Base-by-base conservation (phyloP, 2,888 invertebrate genomes). In the Hemistola chrysoprasaria region DNA sequence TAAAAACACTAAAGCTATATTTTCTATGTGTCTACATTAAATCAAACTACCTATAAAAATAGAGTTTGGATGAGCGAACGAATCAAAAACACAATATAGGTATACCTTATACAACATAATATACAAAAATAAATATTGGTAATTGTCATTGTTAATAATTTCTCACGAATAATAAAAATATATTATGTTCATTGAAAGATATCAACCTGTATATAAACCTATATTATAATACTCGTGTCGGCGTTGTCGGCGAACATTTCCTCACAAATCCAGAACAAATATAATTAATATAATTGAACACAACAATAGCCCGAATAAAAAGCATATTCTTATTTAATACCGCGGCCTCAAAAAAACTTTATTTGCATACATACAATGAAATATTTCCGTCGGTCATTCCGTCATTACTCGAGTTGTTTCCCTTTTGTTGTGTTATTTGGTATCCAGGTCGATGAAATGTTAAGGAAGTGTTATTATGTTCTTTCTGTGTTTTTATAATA, bases 361-460 rank as follows among this genome's bases (percentile, higher is more conserved):
- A 68, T 71, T 71, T 71, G 67, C 67, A 69, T 67, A 65, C 59
- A 59, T 43, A 63, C 62, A 64, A 64, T 55, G 61, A 40, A 53
- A 53, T 41, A 48, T 56, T 55, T 59, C 52, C 51, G 54, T 52
- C 57, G 55, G 59, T 59, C 64, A 60, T 58, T 49, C 53, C 50
- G 47, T 51, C 46, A 51, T 51, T 59, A 57, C 55, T 46, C 54
- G 51, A 47, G 52, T 49, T 50, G 50, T 54, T 50, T 46, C 44
- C 39, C 47, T 40, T 34, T 38, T 31, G 40, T 43, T 38, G 24
- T 36, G 36, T 47, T 48, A 35, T 41, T 37, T 9, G 32, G 47
- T 26, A 47, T 36, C 29, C 39, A 33, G 39, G 41, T 22, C 35
- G 46, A 22, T 20, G 30, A 33, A 40, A 37, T 34, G 26, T 42